Evolutionary conservation across 2,797 vertebrate species (phyloP), one percentile per base, ranked within the genome.

Genomic region (Gadopsis marmoratus): DNA sequence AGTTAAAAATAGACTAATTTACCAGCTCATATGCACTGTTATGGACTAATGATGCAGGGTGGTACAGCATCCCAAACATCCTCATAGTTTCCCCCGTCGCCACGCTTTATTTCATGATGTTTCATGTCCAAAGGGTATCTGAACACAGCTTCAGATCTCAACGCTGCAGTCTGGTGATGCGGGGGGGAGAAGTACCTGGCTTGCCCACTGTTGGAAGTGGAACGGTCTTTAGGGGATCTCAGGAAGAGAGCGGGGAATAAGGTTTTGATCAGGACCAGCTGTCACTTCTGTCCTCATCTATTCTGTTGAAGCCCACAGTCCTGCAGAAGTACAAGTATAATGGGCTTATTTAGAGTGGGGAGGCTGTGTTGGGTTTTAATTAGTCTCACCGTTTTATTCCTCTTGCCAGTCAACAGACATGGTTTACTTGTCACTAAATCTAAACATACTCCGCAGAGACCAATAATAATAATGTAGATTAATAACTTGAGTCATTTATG

Each of bases 181-280:
- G 81, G 76, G 73, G 75, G 82, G 79, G 70, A n/a, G 71, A 83
- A 84, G 84, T 88, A 88, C 89, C 92, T 91, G 87, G 88, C 92
- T 90, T 65, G 64, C 72, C 84, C 84, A 82, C 86, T 79, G 86
- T 90, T 93, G 90, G 91, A 93, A 88, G 81, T 78, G 71, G 76
- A 86, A 81, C 21, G 60, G 91, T 91, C 92, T 95, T 91, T 75
- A 55, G 94, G 92, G 93, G 78, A 92, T 92, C 64, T 82, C 78
- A 4, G 84, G 86, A 88, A 87, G 85, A 73, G 88, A 84, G 85
- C 55, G 33, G 91, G 91, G 91, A 94, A 92, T 91, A 84, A 75
- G 84, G 86, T 90, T 95, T 95, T 95, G 93, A 95, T 95, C 94
- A 93, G 90, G 89, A 93, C 91, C 93, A 93, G 94, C 94, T 95